Conservation (phyloP, 2,888 invertebrate species). For the Hyposoter dolosus region DNA sequence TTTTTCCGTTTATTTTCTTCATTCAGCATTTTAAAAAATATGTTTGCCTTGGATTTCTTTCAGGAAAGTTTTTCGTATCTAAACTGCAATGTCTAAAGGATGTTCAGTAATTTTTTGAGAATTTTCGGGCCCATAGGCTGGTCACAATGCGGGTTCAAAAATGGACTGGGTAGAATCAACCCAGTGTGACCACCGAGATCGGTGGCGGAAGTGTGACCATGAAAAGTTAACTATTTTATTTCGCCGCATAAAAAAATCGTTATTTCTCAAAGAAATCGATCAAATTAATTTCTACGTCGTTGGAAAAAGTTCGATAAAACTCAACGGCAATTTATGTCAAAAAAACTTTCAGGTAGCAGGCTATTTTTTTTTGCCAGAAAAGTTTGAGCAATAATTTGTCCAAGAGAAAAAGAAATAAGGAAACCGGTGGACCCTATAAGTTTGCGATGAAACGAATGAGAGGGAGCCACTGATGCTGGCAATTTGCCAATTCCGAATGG, state of each 20-base stretch:
- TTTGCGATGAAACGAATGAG: slow-evolving; percentile 3
- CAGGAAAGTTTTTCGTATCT: no score
- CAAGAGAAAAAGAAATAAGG: background rate
- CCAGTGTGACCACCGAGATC: no score
- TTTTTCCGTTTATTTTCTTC: no score
- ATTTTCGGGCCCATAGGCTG: no score
- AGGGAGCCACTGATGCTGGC: slow-evolving; percentile 19
- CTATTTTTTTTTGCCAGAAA: background rate
- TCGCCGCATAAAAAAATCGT: background rate
- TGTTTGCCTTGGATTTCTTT: no score
- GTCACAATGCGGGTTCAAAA: no score
- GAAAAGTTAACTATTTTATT: no score
- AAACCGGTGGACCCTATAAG: background rate
- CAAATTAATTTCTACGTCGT: background rate
- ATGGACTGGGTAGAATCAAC: no score
- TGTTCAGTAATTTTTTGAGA: no score
- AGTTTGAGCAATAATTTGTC: slow-evolving; percentile 3
- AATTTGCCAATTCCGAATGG: slow-evolving; percentile 12
- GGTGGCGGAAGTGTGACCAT: no score
- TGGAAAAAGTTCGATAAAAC: background rate
- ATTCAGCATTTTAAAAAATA: no score
- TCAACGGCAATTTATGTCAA: background rate
- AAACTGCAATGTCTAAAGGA: no score
- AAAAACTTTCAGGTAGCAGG: background rate
- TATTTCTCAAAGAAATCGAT: background rate